Evolutionary conservation across 2,888 invertebrate genomes (phyloP), one percentile per base, ranked within the genome.

Genomic region (Leptinotarsa rubiginosa): DNA sequence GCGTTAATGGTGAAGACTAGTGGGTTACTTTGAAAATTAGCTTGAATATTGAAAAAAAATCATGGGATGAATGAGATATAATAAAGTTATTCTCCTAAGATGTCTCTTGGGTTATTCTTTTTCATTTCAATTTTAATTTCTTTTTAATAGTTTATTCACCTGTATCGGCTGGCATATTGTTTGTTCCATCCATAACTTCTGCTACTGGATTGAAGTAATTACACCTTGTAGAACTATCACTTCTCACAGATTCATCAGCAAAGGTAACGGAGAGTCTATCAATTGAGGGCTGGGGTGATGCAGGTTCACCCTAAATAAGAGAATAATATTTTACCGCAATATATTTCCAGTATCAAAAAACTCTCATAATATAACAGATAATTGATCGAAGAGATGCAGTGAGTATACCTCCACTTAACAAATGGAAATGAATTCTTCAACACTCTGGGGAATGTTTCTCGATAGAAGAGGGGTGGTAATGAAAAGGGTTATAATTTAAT

Each of bases 181-280:
- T 73, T 15, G 66, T 81, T 74, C 84, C 85, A 50, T 87, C 86
- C 85, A 86, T 85, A 65, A 65, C 80, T 20, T 62, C 72, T 5
- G 75, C 70, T 0, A 73, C 52, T 1, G 80, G 79, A 72, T 77
- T 79, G 72, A 75, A 81, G 67, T 75, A 75, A 74, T 81, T 80
- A 54, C 78, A 72, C 70, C 71, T 79, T 20, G 76, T 81, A 0
- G 82, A 84, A 69, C 78, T 79, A 70, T 82, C 85, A 76, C 84
- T 83, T 79, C 79, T 83, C 54, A 82, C 79, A 22, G 90, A 90
- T 31, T 90, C 89, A 75, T 90, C 91, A 0, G 93, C 93, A 89
- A 94, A 94, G 64, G 92, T 93, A 74, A 94, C 94, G 15, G 93
- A 94, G 62, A 93, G 88, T 69, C 93, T 90, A 86, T 93, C 93